Conservation (phyloP, 2,113 vertebrate genomes). For the Ellobius talpinus region DNA sequence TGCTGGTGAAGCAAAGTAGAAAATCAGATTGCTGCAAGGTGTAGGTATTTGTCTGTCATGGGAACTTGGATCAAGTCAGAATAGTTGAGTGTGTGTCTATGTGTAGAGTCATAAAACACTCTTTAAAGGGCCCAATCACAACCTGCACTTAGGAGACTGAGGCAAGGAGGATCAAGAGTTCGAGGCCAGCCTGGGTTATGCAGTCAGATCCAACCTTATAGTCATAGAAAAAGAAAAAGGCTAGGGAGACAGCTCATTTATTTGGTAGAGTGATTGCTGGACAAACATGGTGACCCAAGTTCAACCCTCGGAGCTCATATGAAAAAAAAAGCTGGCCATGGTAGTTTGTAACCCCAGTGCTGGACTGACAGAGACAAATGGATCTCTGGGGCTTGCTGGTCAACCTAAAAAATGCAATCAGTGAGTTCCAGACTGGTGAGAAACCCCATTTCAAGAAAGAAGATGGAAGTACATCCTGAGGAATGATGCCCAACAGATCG, state of each 20-base stretch:
- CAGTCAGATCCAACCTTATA: not conserved
- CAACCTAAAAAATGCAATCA: not conserved
- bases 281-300: not conserved
- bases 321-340: not conserved
- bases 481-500: not conserved
- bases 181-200: not conserved
- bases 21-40: slow-evolving; percentile 76
- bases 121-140: not conserved
- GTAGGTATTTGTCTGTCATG: slow-evolving; percentile 78
- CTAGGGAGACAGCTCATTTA: not conserved
- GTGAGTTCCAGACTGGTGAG: not conserved
- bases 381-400: not conserved
- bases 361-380: not conserved
- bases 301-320: not conserved
- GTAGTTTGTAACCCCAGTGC: not conserved
- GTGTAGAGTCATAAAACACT: not conserved
- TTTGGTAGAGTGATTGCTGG: not conserved
- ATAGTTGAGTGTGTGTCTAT: not conserved
- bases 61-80: slow-evolving; percentile 63
- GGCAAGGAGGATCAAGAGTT: not conserved
- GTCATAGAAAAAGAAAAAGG: not conserved
- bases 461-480: not conserved
- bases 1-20: slow-evolving; percentile 78
- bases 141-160: not conserved
- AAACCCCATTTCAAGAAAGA: not conserved